Conservation (phyloP, 2,888 invertebrate species). For the Deilephila porcellus region DNA sequence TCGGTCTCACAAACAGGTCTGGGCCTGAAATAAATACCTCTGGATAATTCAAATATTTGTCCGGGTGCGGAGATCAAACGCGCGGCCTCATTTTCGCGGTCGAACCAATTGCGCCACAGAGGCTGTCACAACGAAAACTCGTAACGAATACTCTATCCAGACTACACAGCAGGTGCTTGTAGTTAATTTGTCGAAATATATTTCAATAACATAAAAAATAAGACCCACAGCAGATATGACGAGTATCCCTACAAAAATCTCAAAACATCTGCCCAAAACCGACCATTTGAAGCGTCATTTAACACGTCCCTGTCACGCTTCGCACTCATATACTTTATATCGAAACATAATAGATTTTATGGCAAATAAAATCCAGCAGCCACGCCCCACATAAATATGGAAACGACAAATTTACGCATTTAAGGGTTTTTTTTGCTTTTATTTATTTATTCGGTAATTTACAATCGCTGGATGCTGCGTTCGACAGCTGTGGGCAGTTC, state of each 20-base stretch:
- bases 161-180: too few relatives aligned
- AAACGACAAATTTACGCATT: conserved; percentile 43
- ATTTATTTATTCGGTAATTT: background rate
- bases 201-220: background rate
- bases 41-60: too few relatives aligned
- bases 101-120: too few relatives aligned
- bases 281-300: conserved; percentile 73
- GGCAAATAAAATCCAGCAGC: conserved; percentile 76
- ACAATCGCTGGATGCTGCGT: too few relatives aligned
- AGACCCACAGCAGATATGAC: conserved; percentile 28
- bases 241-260: conserved; percentile 34
- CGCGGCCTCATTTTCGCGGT: too few relatives aligned
- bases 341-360: conserved; percentile 76
- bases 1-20: too few relatives aligned
- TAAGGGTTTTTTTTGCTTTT: background rate
- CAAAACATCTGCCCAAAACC: conserved; percentile 61
- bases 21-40: too few relatives aligned
- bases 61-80: too few relatives aligned
- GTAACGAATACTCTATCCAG: too few relatives aligned
- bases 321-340: conserved; percentile 80
- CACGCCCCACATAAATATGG: conserved; percentile 68
- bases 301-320: conserved; percentile 70
- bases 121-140: too few relatives aligned
- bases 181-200: too few relatives aligned
- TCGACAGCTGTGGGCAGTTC: too few relatives aligned